phyloP scores from a whole-genome alignment of 2,888 invertebrate species.

The Crematogaster levior region DNA sequence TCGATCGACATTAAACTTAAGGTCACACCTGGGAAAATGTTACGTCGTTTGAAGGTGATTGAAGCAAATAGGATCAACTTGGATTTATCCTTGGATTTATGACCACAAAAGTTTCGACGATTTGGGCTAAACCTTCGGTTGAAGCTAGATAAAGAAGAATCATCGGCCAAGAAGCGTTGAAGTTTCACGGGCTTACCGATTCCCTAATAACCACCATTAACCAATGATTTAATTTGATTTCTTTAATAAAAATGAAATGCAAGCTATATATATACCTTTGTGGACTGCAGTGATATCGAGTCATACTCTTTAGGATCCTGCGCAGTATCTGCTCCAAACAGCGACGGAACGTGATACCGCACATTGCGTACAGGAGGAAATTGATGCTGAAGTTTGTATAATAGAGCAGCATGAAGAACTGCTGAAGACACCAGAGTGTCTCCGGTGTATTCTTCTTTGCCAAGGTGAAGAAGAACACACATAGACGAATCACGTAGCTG shows the following conservation, averaged over 20 bases:
- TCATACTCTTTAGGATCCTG: constrained; percentile 85
- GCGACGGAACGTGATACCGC: constrained; percentile 88
- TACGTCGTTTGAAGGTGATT: not conserved
- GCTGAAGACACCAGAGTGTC: constrained; percentile 87
- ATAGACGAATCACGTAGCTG: constrained; percentile 87
- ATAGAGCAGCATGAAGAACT: constrained; percentile 88
- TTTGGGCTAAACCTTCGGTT: not conserved
- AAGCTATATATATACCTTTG: constrained; percentile 80
- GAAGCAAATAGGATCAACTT: not conserved
- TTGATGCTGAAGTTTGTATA: constrained; percentile 90
- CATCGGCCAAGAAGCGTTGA: not conserved
- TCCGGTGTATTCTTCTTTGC: constrained; percentile 84
- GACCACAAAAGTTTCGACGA: not conserved
- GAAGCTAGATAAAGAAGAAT: not conserved
- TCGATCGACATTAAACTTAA: not conserved
- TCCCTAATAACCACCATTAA: constrained; percentile 51
- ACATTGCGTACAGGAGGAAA: constrained; percentile 89
- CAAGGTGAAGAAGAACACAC: constrained; percentile 86
- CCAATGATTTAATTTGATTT: constrained; percentile 46
- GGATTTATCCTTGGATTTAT: not conserved
- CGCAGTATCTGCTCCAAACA: constrained; percentile 87
- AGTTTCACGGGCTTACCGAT: constrained; percentile 46
- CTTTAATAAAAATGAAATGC: constrained; percentile 46
- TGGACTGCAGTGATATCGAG: constrained; percentile 82
- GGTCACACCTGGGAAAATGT: no score